Percentiles rank a stretch among this genome's conserved stretches.
phyloP scores from a whole-genome alignment of 2,888 invertebrate species.

The Oegoconia quadripuncta region DNA sequence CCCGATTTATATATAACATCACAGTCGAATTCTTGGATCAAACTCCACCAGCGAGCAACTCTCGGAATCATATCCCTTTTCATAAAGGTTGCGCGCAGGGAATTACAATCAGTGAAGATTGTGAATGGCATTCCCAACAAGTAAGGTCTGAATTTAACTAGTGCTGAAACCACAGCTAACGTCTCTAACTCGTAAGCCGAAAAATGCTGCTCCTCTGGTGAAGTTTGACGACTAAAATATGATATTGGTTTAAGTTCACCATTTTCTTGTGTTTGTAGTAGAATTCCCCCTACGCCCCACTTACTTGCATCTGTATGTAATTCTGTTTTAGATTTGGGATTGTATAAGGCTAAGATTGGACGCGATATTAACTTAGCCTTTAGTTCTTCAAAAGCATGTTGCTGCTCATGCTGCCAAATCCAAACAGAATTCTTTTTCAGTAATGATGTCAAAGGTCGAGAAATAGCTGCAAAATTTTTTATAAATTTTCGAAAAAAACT shows the following conservation, averaged over 20 bases:
- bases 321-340: conserved; percentile 5
- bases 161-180: conserved; percentile 3
- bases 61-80: conserved; percentile 21
- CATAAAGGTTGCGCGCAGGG: conserved; percentile 31
- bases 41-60: conserved; percentile 14
- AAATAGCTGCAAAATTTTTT: conserved; percentile 10
- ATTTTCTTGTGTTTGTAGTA: conserved; percentile 5
- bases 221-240: conserved; percentile 35
- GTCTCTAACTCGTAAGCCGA: conserved; percentile 32
- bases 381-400: conserved; percentile 2
- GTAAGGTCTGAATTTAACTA: conserved; percentile 30
- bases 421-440: conserved; percentile 4
- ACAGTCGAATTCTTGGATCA: conserved; percentile 6
- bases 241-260: conserved; percentile 11
- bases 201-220: conserved; percentile 31
- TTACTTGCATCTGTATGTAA: conserved; percentile 9
- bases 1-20: conserved; percentile 1
- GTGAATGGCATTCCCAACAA: conserved; percentile 25
- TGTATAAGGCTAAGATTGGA: conserved; percentile 10
- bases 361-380: neutral
- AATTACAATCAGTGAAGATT: conserved; percentile 36
- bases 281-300: conserved; percentile 7
- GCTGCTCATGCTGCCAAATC: conserved; percentile 4
- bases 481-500: conserved; percentile 29
- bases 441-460: conserved; percentile 6